These are phyloP conservation scores for Strigamia maritima DNA, from an alignment of 2,888 invertebrate species.

Conservation along the genomic window DNA sequence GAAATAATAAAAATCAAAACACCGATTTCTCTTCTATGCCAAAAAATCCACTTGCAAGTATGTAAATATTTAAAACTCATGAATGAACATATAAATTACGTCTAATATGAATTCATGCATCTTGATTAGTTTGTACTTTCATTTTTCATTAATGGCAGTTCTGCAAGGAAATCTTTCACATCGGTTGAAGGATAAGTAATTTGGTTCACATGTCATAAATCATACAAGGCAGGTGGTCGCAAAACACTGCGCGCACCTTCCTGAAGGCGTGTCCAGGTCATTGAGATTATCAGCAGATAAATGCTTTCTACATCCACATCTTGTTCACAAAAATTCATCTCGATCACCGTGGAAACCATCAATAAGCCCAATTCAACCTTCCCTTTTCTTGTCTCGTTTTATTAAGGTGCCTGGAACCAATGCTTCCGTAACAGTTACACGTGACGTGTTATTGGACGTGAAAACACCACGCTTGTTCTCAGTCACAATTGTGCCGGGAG, in stretches of 20 bases:
- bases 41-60: no score
- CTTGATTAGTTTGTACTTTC: not conserved
- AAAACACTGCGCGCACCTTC: not conserved
- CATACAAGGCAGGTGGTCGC: not conserved
- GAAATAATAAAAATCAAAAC: no score
- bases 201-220: not conserved
- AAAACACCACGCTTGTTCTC: conserved; percentile 36
- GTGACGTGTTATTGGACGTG: conserved; percentile 36
- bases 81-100: no score
- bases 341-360: not conserved
- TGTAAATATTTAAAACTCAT: no score
- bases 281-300: not conserved
- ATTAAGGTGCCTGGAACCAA: conserved; percentile 36
- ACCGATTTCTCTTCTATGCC: no score
- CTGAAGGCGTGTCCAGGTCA: not conserved
- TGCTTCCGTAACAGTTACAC: conserved; percentile 26
- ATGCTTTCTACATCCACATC: not conserved
- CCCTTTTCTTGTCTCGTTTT: conserved; percentile 26
- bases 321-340: not conserved
- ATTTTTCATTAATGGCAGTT: not conserved
- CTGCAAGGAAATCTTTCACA: no score
- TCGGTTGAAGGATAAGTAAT: not conserved
- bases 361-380: not conserved
- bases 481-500: conserved; percentile 32
- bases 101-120: no score